These are phyloP conservation scores for Synanthedon myopaeformis DNA, from an alignment of 2,888 invertebrate genomes.

Conservation along the genomic window DNA sequence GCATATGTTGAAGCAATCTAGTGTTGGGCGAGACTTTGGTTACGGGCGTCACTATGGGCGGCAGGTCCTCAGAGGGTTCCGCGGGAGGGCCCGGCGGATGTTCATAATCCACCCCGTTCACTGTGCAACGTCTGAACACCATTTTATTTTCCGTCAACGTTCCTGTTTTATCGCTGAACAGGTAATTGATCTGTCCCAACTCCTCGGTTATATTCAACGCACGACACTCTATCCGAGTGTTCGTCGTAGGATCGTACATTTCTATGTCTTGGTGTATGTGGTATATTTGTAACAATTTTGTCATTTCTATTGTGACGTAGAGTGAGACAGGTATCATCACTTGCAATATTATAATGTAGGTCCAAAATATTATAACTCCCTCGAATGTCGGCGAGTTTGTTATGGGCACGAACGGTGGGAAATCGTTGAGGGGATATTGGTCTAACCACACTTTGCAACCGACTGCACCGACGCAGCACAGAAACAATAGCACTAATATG, in stretches of 20 bases:
- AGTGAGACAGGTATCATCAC: constrained; percentile 97
- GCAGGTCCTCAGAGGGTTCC: constrained; percentile 67
- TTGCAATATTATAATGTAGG: constrained; percentile 95
- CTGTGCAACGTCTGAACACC: constrained; percentile 92
- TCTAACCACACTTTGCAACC: constrained; percentile 91
- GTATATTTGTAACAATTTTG: constrained; percentile 94
- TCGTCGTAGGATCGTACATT: constrained; percentile 85
- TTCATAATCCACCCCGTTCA: constrained; percentile 90
- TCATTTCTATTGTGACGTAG: constrained; percentile 96
- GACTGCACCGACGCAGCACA: constrained; percentile 92
- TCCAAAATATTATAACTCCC: constrained; percentile 92
- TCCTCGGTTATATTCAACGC: constrained; percentile 98
- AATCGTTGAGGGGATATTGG: constrained; percentile 59
- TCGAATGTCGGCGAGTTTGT: constrained; percentile 75
- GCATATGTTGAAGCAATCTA: constrained; percentile 49
- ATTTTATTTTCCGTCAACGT: constrained; percentile 98
- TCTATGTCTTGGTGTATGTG: constrained; percentile 93
- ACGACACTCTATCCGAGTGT: constrained; percentile 83
- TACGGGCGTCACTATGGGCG: constrained; percentile 54
- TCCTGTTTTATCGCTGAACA: constrained; percentile 98
- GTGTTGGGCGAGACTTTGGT: constrained; percentile 58
- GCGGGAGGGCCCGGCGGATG: constrained; percentile 82
- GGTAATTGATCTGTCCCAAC: constrained; percentile 89
- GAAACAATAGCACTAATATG: constrained; percentile 87
- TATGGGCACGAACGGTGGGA: constrained; percentile 77